phyloP scores from a whole-genome alignment of 2,888 invertebrate genomes.

The Cephus nigrinus region DNA sequence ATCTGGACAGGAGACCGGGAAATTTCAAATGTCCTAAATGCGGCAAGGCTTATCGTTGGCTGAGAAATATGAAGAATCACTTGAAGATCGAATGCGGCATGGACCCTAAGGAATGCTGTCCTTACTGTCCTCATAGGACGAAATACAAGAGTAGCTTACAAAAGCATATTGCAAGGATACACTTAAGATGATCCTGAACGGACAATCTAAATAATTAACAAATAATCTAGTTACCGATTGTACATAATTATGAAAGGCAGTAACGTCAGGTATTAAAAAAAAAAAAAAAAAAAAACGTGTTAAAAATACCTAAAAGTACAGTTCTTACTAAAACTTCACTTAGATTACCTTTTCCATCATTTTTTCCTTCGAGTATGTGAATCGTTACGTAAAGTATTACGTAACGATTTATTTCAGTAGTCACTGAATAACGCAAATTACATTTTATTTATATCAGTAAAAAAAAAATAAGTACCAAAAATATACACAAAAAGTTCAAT shows the following conservation, averaged over 20 bases:
- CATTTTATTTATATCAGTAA: background rate
- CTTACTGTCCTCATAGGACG: conserved; percentile 68
- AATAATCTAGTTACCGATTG: conserved; percentile 1
- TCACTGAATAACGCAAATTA: background rate
- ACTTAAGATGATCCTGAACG: conserved; percentile 33
- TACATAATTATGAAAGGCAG: background rate
- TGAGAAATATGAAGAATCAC: conserved; percentile 72
- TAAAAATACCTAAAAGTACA: background rate
- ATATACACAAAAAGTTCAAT: no score
- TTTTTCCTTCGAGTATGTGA: conserved; percentile 11
- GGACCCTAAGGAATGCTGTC: conserved; percentile 70
- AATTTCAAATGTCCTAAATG: conserved; percentile 69
- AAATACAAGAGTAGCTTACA: conserved; percentile 69
- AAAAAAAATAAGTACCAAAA: background rate
- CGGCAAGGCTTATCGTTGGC: conserved; percentile 70
- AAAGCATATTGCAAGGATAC: conserved; percentile 66
- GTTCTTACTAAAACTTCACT: background rate
- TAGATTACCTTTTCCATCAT: background rate
- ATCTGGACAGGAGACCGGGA: conserved; percentile 50
- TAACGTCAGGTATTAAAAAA: background rate
- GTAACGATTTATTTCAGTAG: no score
- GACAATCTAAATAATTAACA: background rate
- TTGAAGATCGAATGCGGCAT: conserved; percentile 72
- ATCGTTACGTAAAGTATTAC: conserved; percentile 14
- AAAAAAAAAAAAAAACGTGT: no score